These are phyloP conservation scores for Phenganax marumi DNA, from an alignment of 92 coral and sea anemone species.

Conservation along the genomic window DNA sequence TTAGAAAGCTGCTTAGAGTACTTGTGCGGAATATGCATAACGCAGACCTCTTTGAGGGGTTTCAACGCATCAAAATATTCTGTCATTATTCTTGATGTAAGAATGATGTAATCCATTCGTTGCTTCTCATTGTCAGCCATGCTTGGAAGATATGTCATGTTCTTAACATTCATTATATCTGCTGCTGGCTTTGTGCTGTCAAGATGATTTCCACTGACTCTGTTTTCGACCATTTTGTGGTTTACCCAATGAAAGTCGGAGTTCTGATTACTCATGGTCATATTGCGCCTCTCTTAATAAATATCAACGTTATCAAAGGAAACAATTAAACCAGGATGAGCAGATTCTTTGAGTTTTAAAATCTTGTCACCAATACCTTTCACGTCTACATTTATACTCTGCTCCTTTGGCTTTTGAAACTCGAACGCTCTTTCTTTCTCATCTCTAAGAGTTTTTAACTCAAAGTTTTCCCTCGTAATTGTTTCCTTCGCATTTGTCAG, in stretches of 20 bases:
- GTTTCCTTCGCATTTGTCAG: not conserved
- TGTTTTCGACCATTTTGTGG: constrained; percentile 64
- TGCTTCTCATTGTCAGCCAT: constrained; percentile 50
- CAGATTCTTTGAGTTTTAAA: constrained; percentile 11
- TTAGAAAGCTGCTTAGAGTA: constrained; percentile 52
- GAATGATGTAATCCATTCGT: constrained; percentile 53
- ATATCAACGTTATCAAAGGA: constrained; percentile 65
- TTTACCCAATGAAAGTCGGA: constrained; percentile 67
- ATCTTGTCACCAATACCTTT: not conserved
- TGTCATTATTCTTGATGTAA: constrained; percentile 54
- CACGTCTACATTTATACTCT: too few species aligned
- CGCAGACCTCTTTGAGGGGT: constrained; percentile 51
- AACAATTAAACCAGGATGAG: constrained; percentile 66
- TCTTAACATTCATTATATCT: constrained; percentile 51
- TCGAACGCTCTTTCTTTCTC: not conserved
- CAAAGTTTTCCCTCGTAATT: not conserved
- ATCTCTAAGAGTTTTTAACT: not conserved
- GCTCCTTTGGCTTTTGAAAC: too few species aligned
- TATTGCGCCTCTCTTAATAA: constrained; percentile 45
- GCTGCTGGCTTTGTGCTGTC: constrained; percentile 45
- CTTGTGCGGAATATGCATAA: constrained; percentile 62
- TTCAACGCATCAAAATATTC: constrained; percentile 55
- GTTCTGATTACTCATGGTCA: constrained; percentile 61
- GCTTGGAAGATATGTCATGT: constrained; percentile 53
- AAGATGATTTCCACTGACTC: constrained; percentile 54